Evolutionary conservation across 2,888 invertebrate species (phyloP).

Genomic region (Sialis lutaria): DNA sequence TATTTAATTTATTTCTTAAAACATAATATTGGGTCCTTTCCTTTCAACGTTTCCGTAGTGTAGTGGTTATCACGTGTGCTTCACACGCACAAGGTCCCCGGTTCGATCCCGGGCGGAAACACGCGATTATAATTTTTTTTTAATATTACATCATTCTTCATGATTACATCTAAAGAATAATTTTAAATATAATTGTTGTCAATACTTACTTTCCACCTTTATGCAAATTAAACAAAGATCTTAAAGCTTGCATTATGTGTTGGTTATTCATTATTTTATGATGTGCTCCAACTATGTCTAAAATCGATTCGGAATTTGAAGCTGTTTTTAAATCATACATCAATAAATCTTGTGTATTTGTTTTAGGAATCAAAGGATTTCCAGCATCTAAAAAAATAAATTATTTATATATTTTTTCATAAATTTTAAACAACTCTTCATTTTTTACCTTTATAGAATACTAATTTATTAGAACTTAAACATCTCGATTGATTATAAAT

Average conservation of each 20-base stretch:
- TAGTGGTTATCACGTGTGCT: neutral
- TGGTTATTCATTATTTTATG: conserved; percentile 29
- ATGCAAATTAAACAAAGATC: conserved; percentile 34
- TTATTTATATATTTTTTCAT: too few species aligned
- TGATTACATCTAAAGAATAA: conserved; percentile 9
- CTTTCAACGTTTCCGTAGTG: neutral
- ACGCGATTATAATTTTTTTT: neutral
- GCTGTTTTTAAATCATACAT: conserved; percentile 29
- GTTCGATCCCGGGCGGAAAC: neutral
- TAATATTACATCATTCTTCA: neutral
- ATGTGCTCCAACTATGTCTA: conserved; percentile 27
- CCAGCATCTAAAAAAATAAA: too few species aligned
- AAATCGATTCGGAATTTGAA: conserved; percentile 24
- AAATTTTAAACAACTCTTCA: too few species aligned
- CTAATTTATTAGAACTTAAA: too few species aligned
- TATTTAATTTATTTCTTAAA: neutral
- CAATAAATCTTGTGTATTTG: conserved; percentile 24
- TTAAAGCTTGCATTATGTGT: conserved; percentile 37
- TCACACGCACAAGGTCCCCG: neutral
- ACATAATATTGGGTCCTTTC: neutral
- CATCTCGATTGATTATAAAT: too few species aligned
- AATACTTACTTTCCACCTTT: conserved; percentile 27
- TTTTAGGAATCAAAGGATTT: too few species aligned
- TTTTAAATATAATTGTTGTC: neutral
- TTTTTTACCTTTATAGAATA: too few species aligned